Evolutionary conservation across 2,888 invertebrate species (phyloP), one percentile per base, ranked within the genome.

Genomic region (Spilarctia lutea): DNA sequence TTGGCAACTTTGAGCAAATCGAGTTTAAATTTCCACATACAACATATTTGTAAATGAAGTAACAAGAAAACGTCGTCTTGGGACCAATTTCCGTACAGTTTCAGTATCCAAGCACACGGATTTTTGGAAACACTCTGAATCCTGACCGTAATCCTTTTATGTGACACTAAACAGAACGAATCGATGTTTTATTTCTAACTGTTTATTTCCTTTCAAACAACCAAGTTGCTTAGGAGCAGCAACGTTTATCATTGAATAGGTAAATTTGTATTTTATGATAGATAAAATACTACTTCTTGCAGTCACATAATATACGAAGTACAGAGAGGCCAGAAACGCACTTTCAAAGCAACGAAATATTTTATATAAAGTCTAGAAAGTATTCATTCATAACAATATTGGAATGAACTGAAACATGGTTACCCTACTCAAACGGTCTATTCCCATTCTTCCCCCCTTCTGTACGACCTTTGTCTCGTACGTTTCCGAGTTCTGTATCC

Each of bases 401-500:
- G n/a, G 30, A 27, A 16, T 16, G 27, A 63, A 30, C 13, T 7
- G 30, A 70, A 42, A 11, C 2, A 30, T 77, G 68, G 74, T 70
- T 33, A 63, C 71, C 65, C 42, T 72, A 56, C 68, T 39, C 68
- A 39, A 33, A 56, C 33, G 75, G 60, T 30, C 48, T 39, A 65
- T 11, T 69, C 71, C 30, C 63, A 66, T 33, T 20, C 39, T 56
- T 72, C 72, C 73, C 75, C 78, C 71, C 27, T 70, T 77, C 65
- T 48, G 52, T 77, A 76, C 80, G 66, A 81, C 84, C 85, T 82
- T 85, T 86, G 88, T 90, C 89, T 89, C 85, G 84, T 80, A 77
- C 85, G 85, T 86, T 89, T 90, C 90, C 90, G 80, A 71, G 70
- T 75, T 78, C 69, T 78, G 80, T 82, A 82, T 85, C 85, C 84